Conservation (phyloP, 2,113 vertebrate species). For the Montifringilla adamsi region DNA sequence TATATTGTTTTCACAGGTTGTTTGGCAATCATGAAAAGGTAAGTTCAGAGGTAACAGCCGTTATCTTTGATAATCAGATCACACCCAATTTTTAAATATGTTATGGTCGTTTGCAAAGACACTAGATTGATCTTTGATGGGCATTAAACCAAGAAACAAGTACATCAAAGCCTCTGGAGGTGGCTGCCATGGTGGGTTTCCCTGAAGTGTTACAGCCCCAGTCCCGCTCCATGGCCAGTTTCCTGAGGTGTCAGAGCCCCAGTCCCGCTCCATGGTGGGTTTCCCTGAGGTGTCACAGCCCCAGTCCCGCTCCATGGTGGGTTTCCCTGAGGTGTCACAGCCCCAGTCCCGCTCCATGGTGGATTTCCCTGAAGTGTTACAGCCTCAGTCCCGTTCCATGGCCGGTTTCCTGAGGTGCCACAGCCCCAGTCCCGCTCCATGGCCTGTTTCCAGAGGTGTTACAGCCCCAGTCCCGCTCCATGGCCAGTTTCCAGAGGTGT, state of each 20-base stretch:
- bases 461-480: neutral
- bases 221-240: no score
- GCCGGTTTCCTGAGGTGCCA: rapidly evolving
- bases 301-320: no score
- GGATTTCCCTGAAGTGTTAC: rapidly evolving
- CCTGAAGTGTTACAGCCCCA: no score
- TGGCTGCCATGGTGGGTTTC: no score
- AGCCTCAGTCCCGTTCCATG: neutral
- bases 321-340: rapidly evolving
- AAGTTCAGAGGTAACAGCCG: neutral
- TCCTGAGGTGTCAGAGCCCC: no score
- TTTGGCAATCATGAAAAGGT: neutral
- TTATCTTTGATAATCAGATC: neutral
- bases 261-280: no score
- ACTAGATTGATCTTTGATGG: no score
- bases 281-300: no score
- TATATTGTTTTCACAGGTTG: neutral
- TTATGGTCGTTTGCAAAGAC: neutral
- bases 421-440: neutral
- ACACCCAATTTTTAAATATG: neutral
- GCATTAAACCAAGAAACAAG: neutral
- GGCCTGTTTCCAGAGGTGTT: rapidly evolving
- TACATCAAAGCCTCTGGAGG: neutral
- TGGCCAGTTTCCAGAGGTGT: rapidly evolving
- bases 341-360: no score